A percentile compares a stretch with the other conserved stretches of the same genome.
These are phyloP conservation scores for Cerastis leucographa DNA, from an alignment of 2,888 invertebrate genomes.

Conservation along the genomic window DNA sequence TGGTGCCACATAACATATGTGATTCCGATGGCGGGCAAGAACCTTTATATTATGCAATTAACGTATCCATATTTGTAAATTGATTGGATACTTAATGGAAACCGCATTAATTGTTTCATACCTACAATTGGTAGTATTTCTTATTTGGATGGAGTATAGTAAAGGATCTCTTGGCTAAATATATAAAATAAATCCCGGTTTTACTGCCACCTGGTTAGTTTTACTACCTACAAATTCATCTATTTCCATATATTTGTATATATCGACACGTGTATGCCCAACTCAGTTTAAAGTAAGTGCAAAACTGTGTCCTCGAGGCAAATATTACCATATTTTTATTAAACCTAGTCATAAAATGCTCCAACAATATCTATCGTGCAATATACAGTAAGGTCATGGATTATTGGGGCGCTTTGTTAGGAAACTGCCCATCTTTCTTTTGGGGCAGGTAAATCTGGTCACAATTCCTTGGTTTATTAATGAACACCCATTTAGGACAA, in stretches of 20 bases:
- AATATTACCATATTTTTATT: neutral
- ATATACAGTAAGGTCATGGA: neutral
- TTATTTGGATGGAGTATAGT: too few species aligned
- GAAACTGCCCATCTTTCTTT: neutral
- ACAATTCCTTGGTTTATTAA: neutral
- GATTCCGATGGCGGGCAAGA: too few species aligned
- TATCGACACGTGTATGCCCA: neutral
- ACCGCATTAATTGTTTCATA: too few species aligned
- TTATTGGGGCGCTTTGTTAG: neutral
- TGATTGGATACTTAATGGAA: too few species aligned
- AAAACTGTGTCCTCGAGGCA: neutral
- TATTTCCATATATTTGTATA: neutral
- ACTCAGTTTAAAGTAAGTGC: constrained; percentile 2
- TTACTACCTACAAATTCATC: neutral
- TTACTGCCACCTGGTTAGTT: neutral
- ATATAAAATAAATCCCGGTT: too few species aligned
- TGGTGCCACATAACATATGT: too few species aligned
- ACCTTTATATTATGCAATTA: too few species aligned
- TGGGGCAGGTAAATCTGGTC: too few species aligned
- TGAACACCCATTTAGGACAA: neutral
- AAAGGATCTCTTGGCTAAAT: too few species aligned
- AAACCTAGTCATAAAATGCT: neutral
- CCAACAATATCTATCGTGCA: neutral
- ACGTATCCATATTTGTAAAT: too few species aligned
- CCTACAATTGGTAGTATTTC: too few species aligned